Evolutionary conservation across 2,888 invertebrate species (phyloP).

Genomic region (Willowsia nigromaculata): DNA sequence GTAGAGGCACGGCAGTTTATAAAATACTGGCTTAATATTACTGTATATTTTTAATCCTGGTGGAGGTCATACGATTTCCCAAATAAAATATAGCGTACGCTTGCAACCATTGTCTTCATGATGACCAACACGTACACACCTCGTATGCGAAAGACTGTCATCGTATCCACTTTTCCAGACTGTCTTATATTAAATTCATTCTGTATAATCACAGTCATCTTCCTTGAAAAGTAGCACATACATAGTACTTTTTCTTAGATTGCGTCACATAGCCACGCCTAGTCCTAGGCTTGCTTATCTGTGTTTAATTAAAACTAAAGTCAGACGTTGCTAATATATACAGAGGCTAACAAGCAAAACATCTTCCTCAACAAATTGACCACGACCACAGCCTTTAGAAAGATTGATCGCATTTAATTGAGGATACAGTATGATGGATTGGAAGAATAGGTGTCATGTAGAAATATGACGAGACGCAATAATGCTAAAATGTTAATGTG

Average conservation of each 20-base stretch:
- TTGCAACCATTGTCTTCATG: conserved; percentile 37
- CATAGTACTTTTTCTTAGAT: neutral
- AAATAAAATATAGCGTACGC: conserved; percentile 12
- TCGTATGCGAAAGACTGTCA: neutral
- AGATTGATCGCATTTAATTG: neutral
- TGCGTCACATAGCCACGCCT: conserved; percentile 52
- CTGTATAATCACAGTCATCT: neutral
- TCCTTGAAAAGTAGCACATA: neutral
- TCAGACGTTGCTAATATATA: neutral
- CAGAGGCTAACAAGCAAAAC: neutral
- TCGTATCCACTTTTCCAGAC: neutral
- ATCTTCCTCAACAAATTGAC: neutral
- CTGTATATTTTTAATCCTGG: too few relatives aligned
- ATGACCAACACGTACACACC: conserved; percentile 25
- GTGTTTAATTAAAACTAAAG: neutral
- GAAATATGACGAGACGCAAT: too few relatives aligned
- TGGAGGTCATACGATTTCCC: conserved; percentile 37
- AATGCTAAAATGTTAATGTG: too few relatives aligned
- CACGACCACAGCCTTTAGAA: neutral
- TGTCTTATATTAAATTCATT: too few relatives aligned
- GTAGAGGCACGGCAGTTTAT: too few relatives aligned
- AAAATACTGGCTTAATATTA: too few relatives aligned
- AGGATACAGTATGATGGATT: neutral
- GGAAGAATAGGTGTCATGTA: too few relatives aligned
- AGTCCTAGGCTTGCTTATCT: conserved; percentile 25